phyloP scores from a whole-genome alignment of 2,888 invertebrate species.

The Mantis religiosa region DNA sequence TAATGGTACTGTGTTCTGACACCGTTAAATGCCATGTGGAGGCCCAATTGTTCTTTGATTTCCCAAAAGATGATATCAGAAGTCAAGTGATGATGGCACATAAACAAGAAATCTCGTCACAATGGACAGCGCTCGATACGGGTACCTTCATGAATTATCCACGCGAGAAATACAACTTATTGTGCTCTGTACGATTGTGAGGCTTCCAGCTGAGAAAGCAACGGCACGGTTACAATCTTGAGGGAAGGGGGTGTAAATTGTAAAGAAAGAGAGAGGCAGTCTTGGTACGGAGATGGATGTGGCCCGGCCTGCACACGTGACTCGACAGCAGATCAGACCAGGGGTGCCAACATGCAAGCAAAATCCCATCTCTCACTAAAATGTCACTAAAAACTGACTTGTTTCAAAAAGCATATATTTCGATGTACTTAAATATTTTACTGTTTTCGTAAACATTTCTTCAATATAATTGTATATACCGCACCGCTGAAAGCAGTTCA shows the following conservation, averaged over 20 bases:
- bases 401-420: too few relatives aligned
- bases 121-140: not conserved
- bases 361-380: too few relatives aligned
- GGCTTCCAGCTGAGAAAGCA: not conserved
- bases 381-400: too few relatives aligned
- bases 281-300: conserved; percentile 6
- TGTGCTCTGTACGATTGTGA: not conserved
- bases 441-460: too few relatives aligned
- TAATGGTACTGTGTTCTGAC: too few relatives aligned
- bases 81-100: not conserved
- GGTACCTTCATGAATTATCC: not conserved
- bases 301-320: not conserved
- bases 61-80: not conserved
- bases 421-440: too few relatives aligned
- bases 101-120: not conserved
- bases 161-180: not conserved
- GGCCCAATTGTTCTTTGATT: too few relatives aligned
- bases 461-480: too few relatives aligned
- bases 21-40: too few relatives aligned
- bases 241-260: conserved; percentile 3
- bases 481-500: too few relatives aligned
- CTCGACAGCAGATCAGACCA: conserved; percentile 4
- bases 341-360: not conserved
- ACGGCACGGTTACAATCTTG: not conserved
- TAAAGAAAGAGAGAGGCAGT: not conserved